Evolutionary conservation across 1,140 invertebrate genomes (phyloP).

Genomic region (Calephelis virginiensis): DNA sequence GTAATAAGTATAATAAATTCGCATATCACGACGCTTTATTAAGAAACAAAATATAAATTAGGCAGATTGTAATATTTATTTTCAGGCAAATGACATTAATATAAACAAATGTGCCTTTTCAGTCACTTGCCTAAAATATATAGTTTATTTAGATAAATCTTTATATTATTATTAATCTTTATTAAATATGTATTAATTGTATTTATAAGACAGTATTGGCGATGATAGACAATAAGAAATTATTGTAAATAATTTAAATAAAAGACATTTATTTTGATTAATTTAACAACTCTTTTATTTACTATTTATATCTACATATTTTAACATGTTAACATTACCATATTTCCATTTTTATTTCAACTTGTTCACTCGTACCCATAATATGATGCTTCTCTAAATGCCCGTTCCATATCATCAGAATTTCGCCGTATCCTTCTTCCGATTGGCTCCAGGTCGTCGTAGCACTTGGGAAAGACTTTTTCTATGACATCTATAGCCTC

Average conservation of each 20-base stretch:
- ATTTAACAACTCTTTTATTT: conserved; percentile 15
- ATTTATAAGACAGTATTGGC: conserved; percentile 15
- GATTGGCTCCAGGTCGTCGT: conserved; percentile 95
- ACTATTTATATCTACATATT: conserved; percentile 31
- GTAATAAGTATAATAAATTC: too few relatives aligned
- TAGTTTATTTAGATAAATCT: conserved; percentile 7
- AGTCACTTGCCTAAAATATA: neutral
- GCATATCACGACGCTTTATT: too few relatives aligned
- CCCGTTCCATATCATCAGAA: conserved; percentile 86
- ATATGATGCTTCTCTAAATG: conserved; percentile 86
- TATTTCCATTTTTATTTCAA: neutral
- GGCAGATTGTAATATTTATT: too few relatives aligned
- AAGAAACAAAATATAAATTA: too few relatives aligned
- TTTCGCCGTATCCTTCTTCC: conserved; percentile 90
- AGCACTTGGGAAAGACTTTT: conserved; percentile 94
- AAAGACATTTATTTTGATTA: conserved; percentile 26
- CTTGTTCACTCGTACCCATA: conserved; percentile 86
- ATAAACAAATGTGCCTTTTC: conserved; percentile 2
- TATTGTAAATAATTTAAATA: conserved; percentile 23
- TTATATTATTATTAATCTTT: neutral
- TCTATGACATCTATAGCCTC: conserved; percentile 90
- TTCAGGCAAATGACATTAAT: neutral
- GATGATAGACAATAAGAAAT: conserved; percentile 9
- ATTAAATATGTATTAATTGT: conserved; percentile 7
- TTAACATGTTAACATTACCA: conserved; percentile 26